phyloP scores from a whole-genome alignment of 1,140 invertebrate species.

The Zaprionus kolodkinae region DNA sequence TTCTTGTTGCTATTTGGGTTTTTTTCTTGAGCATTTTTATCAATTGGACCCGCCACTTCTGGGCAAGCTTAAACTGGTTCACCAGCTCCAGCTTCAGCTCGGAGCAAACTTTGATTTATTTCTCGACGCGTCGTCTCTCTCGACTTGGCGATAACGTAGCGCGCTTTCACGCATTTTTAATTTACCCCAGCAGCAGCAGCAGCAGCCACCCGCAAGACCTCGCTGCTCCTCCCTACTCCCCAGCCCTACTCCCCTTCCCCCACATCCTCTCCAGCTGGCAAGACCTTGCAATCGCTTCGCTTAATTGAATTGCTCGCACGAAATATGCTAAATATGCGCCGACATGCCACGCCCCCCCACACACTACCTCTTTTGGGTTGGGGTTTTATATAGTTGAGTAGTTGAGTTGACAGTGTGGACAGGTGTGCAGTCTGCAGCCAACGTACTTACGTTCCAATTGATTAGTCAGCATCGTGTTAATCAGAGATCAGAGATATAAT shows the following conservation, averaged over 20 bases:
- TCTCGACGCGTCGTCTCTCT: constrained; percentile 41
- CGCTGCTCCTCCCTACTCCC: constrained; percentile 4
- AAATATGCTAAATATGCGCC: constrained; percentile 69
- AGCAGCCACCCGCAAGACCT: constrained; percentile 7
- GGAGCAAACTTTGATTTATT: constrained; percentile 69
- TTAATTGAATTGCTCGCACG: constrained; percentile 69
- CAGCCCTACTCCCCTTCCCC: neutral
- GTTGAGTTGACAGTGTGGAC: constrained; percentile 59
- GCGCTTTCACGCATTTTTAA: constrained; percentile 80
- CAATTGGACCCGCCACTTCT: constrained; percentile 61
- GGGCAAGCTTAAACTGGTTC: constrained; percentile 63
- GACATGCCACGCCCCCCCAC: constrained; percentile 43
- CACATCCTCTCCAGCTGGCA: constrained; percentile 10
- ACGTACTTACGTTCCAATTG: constrained; percentile 41
- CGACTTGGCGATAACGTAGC: constrained; percentile 51
- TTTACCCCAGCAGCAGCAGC: constrained; percentile 19
- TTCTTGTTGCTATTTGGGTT: constrained; percentile 37
- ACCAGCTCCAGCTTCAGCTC: constrained; percentile 8
- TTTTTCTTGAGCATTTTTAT: constrained; percentile 50
- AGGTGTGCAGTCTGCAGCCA: constrained; percentile 44
- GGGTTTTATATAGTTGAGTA: constrained; percentile 14
- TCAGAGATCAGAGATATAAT: constrained; percentile 42
- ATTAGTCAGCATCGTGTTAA: constrained; percentile 47
- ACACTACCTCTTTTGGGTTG: neutral
- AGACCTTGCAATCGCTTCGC: constrained; percentile 37